These are phyloP conservation scores for Sanderia malayensis DNA, from an alignment of 30 jellyfish, hydroid and myxozoan genomes.

Conservation along the genomic window DNA sequence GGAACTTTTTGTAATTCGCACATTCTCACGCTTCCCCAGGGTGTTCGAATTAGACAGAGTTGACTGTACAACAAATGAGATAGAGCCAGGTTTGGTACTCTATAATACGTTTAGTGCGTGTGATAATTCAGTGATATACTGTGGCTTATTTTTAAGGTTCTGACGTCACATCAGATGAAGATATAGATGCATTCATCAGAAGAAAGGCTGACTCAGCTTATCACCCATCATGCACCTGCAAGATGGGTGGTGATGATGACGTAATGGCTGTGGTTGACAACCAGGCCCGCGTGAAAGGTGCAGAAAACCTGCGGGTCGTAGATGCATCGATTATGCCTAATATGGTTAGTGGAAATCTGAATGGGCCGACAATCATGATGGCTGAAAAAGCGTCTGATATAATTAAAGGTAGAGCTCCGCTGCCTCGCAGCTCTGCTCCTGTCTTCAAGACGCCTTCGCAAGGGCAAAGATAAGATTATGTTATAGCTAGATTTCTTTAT, in stretches of 20 bases:
- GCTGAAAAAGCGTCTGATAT: constrained; percentile 93
- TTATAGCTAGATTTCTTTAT: no score
- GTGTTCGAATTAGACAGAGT: no score
- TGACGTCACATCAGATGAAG: constrained; percentile 73
- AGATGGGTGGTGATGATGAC: constrained; percentile 84
- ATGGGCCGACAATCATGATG: constrained; percentile 86
- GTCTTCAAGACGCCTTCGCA: constrained; percentile 63
- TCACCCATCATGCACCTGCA: constrained; percentile 97
- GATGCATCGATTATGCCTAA: constrained; percentile 97
- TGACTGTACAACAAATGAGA: no score
- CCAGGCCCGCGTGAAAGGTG: constrained; percentile 74
- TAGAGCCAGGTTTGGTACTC: no score
- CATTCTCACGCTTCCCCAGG: no score
- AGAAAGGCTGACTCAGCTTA: constrained; percentile 81
- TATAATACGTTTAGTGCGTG: no score
- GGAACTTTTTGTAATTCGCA: no score
- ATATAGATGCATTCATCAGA: constrained; percentile 82
- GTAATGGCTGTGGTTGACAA: constrained; percentile 82
- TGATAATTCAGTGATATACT: no score
- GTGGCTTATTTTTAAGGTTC: no score
- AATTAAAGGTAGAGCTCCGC: constrained; percentile 58
- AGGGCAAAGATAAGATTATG: constrained; percentile 80
- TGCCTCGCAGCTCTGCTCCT: constrained; percentile 69
- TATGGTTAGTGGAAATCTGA: constrained; percentile 80
- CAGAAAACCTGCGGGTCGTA: constrained; percentile 81